Percentiles rank a stretch among this genome's conserved stretches.
Evolutionary conservation across 2,113 vertebrate species (phyloP).

Genomic region (Spea bombifrons): DNA sequence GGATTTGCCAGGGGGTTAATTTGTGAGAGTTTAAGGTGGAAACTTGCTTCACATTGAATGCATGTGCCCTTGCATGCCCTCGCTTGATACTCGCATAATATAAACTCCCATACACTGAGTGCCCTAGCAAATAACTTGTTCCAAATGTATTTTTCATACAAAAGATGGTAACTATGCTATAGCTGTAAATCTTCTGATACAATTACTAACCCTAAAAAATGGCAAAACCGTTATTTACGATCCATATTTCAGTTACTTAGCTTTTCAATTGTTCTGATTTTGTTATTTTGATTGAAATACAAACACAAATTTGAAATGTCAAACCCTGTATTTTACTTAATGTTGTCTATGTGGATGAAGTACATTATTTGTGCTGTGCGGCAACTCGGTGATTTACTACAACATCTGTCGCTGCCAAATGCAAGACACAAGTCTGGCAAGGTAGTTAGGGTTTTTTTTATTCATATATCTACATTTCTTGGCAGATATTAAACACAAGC

Average conservation of each 20-base stretch:
- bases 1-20: too few relatives aligned
- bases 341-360: not conserved
- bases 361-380: slow-evolving; percentile 18
- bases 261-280: not conserved
- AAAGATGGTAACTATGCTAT: not conserved
- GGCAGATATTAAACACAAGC: not conserved
- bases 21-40: too few relatives aligned
- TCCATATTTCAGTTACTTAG: not conserved
- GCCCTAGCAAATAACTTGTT: too few relatives aligned
- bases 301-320: too few relatives aligned
- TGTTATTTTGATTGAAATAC: not conserved
- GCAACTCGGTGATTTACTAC: slow-evolving; percentile 13
- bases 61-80: too few relatives aligned
- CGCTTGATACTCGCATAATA: too few relatives aligned
- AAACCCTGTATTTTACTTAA: not conserved
- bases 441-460: not conserved
- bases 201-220: not conserved
- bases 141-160: too few relatives aligned
- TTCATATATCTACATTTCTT: slow-evolving; percentile 4
- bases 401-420: slow-evolving; percentile 32
- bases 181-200: not conserved
- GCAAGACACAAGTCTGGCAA: not conserved
- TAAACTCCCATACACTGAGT: too few relatives aligned
- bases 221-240: not conserved
- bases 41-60: too few relatives aligned